A percentile compares a stretch with the other conserved stretches of the same genome.
These are phyloP conservation scores for Agrotis ipsilon DNA, from an alignment of 2,888 invertebrate genomes.

Conservation along the genomic window DNA sequence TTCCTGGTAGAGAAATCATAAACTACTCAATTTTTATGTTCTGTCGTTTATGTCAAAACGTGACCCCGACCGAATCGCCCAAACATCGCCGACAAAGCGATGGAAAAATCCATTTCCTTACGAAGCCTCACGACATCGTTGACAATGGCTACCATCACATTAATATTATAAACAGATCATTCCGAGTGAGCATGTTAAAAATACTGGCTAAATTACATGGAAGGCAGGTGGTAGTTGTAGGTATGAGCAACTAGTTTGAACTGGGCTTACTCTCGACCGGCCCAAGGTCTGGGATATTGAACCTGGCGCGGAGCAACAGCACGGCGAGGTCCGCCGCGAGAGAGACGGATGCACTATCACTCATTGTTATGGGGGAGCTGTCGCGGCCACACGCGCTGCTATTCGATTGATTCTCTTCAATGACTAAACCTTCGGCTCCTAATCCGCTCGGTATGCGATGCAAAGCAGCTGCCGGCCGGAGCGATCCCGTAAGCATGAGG, in stretches of 20 bases:
- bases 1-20: slow-evolving; percentile 89
- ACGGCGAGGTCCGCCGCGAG: slow-evolving; percentile 85
- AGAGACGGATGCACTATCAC: slow-evolving; percentile 89
- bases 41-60: slow-evolving; percentile 82
- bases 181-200: slow-evolving; percentile 72
- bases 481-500: slow-evolving; percentile 80
- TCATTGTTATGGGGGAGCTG: slow-evolving; percentile 89
- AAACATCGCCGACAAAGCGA: slow-evolving; percentile 75
- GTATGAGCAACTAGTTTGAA: slow-evolving; percentile 86
- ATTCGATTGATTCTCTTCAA: slow-evolving; percentile 77
- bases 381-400: slow-evolving; percentile 86
- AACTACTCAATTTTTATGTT: slow-evolving; percentile 83
- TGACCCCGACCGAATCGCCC: slow-evolving; percentile 75
- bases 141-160: slow-evolving; percentile 48
- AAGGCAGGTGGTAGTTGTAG: slow-evolving; percentile 85
- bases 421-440: slow-evolving; percentile 80
- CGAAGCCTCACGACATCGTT: slow-evolving; percentile 60
- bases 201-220: slow-evolving; percentile 82
- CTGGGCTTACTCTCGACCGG: slow-evolving; percentile 85
- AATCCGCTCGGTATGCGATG: slow-evolving; percentile 84
- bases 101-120: slow-evolving; percentile 80
- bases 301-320: slow-evolving; percentile 87
- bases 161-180: slow-evolving; percentile 39
- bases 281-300: slow-evolving; percentile 91
- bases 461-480: slow-evolving; percentile 78